Base-by-base conservation (phyloP, 2,888 invertebrate genomes). In the Campoplex capitator region DNA sequence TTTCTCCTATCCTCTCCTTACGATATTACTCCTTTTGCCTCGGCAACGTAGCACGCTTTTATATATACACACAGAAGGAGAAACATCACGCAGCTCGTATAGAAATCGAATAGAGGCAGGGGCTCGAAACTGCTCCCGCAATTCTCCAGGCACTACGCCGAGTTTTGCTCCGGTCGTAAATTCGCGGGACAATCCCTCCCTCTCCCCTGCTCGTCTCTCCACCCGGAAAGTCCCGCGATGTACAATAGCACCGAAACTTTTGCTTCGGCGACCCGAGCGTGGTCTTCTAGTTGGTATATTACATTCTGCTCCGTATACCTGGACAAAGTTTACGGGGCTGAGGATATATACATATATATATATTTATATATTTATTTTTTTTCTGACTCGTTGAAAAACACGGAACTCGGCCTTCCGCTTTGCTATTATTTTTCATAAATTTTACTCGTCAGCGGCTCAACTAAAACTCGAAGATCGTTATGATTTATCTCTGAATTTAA, bases 151-250 rank as follows among this genome's bases (percentile, higher is more conserved):
- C 76, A 51, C 74, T 73, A 79, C 71, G 85, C 62, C 13, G 65
- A 70, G 82, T 83, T 85, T 82, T 65, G 78, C 81, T 79, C 79
- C 82, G 85, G 85, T 87, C 87, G 71, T 87, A 87, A 87, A 87
- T 87, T 80, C 85, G 87, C 82, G 71, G 78, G 48, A 48, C 76
- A 65, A 62, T 35, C n/a, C 74, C 18, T 70, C 68, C 9, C 56
- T 35, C n/a, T 38, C 23, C 23, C 54, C 4, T n/a, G n/a, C 23
- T 18, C n/a, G 67, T 28, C 51, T n/a, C 77, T 23, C 38, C 74
- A 7, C 62, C 79, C 68, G 79, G 67, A 75, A 84, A 80, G 83
- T 83, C 82, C 79, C 54, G 32, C 74, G 76, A 74, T 56, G 67
- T 79, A 87, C 85, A 87, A 85, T 82, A 38, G 70, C 48, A 79